phyloP scores from a whole-genome alignment of 1,140 invertebrate species.

The Adoxophyes honmai region DNA sequence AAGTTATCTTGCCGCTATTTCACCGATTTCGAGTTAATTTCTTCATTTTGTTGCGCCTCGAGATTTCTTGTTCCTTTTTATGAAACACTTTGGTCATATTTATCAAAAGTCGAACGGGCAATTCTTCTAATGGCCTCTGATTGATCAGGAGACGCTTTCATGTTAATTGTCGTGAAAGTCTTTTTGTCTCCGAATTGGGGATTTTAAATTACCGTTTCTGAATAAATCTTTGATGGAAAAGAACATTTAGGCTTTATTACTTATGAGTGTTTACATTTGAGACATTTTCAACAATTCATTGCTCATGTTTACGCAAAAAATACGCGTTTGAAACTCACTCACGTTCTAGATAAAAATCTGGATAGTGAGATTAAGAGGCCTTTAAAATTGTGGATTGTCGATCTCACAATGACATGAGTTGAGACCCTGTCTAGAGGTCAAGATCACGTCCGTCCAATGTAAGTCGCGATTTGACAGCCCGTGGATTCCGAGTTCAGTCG shows the following conservation, averaged over 20 bases:
- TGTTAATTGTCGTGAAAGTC: constrained; percentile 15
- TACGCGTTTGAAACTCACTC: too few relatives aligned
- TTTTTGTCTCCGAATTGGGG: constrained; percentile 3
- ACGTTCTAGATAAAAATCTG: background rate
- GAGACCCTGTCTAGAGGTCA: constrained; percentile 52
- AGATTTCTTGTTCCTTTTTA: constrained; percentile 42
- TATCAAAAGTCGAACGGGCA: constrained; percentile 48
- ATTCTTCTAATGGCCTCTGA: constrained; percentile 60
- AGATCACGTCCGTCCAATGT: constrained; percentile 24
- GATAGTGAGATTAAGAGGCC: background rate
- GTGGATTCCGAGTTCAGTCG: constrained; percentile 45
- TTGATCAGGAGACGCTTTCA: constrained; percentile 20
- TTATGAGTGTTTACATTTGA: constrained; percentile 1
- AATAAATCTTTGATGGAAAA: background rate
- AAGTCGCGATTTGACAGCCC: constrained; percentile 34
- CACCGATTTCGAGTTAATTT: constrained; percentile 71
- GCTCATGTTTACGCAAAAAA: too few relatives aligned
- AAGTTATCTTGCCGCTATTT: constrained; percentile 66
- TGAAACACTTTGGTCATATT: constrained; percentile 20
- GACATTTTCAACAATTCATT: too few relatives aligned
- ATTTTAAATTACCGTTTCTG: background rate
- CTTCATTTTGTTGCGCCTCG: constrained; percentile 63
- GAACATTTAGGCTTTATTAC: background rate
- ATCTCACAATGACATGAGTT: constrained; percentile 19
- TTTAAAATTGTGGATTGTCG: constrained; percentile 10